phyloP scores from a whole-genome alignment of 2,888 invertebrate species.

The Dioctria rufipes region DNA sequence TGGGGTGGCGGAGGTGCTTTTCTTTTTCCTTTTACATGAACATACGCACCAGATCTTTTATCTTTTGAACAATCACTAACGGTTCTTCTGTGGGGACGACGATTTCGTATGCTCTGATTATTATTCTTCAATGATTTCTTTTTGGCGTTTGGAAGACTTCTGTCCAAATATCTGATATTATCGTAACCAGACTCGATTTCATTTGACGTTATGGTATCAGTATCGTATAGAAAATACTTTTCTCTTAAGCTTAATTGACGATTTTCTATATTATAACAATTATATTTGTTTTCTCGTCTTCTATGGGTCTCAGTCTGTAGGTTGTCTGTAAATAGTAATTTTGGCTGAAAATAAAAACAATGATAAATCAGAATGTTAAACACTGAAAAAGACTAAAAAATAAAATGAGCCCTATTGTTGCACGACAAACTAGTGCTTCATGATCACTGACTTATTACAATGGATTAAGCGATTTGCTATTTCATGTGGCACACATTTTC shows the following conservation, averaged over 20 bases:
- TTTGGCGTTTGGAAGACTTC: constrained; percentile 67
- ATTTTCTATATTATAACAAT: constrained; percentile 74
- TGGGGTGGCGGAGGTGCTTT: constrained; percentile 81
- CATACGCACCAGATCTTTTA: constrained; percentile 74
- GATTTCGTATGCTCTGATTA: constrained; percentile 59
- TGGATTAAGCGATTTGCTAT: no score
- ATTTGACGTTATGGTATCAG: constrained; percentile 54
- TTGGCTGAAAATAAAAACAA: constrained; percentile 64
- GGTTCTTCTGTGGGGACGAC: constrained; percentile 74
- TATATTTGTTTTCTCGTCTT: constrained; percentile 76
- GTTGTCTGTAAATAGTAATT: constrained; percentile 72
- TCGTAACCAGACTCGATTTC: constrained; percentile 53
- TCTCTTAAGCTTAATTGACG: constrained; percentile 74
- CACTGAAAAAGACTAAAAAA: no score
- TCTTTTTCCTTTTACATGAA: constrained; percentile 83
- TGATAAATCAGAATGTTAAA: background rate
- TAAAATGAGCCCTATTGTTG: no score
- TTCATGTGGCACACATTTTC: no score
- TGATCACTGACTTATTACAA: no score
- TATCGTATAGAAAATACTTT: constrained; percentile 76
- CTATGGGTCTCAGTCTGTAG: constrained; percentile 79
- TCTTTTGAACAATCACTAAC: constrained; percentile 77
- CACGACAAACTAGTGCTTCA: no score
- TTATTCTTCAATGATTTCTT: constrained; percentile 39
- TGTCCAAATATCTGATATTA: constrained; percentile 64